A percentile compares a stretch with the other conserved stretches of the same genome.
Evolutionary conservation across 2,113 vertebrate species (phyloP).

Genomic region (Dryoscopus gambensis): DNA sequence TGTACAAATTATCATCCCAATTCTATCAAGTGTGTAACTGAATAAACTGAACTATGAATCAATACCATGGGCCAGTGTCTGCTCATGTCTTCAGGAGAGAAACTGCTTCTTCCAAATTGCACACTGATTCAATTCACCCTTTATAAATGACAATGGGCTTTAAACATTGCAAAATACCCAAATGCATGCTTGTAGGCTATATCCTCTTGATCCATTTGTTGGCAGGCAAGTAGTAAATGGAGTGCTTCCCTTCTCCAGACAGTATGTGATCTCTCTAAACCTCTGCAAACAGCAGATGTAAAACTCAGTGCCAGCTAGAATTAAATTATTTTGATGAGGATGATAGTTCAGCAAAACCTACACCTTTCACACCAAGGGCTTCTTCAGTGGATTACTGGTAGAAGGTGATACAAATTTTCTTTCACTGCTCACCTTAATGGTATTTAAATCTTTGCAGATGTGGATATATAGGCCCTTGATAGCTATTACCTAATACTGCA

Average conservation of each 20-base stretch:
- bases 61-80: neutral
- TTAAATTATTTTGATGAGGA: neutral
- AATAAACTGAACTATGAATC: neutral
- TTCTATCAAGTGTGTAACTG: neutral
- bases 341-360: neutral
- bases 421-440: neutral
- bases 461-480: neutral
- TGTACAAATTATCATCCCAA: neutral
- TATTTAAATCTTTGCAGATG: neutral
- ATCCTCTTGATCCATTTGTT: rapidly evolving
- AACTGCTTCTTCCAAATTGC: neutral
- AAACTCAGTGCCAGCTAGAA: neutral
- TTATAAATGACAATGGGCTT: neutral
- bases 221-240: neutral
- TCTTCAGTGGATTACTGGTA: neutral
- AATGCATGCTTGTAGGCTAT: neutral
- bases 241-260: neutral
- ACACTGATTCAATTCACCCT: neutral
- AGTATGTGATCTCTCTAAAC: neutral
- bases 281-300: neutral
- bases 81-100: neutral
- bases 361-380: neutral
- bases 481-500: neutral
- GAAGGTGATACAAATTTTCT: neutral
- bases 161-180: neutral